Base-by-base conservation (phyloP, 2,888 invertebrate genomes). In the Noctua comes region DNA sequence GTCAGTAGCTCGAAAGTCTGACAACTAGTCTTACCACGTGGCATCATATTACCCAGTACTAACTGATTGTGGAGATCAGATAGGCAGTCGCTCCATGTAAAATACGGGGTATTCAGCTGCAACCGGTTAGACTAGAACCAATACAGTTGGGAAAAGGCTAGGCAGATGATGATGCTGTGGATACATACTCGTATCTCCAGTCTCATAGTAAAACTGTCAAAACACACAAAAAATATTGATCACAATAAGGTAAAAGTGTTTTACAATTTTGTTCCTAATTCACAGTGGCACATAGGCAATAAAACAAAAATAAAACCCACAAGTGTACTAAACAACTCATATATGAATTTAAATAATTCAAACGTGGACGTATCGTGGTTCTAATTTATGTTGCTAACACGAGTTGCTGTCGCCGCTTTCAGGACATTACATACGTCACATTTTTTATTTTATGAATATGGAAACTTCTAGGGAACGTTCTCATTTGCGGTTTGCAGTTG, bases 381-480 rank as follows among this genome's bases (percentile, higher is more conserved):
- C 46, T 71, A 85, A 80, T 80, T 57, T 77, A 83, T 68, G 82
- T 65, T 57, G 1, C 71, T 16, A 76, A 71, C 48, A 68, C 43
- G 11, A 27, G 46, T 70, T 27, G 18, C 68, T 21, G 81, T 80
- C 85, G 40, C 24, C 62, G 65, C 69, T n/a, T 54, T 40, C 76
- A 72, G 59, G 40, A 73, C 46, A 24, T 54, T 11, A 69, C 68
- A 54, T 72, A 51, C 40, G 31, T 83, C 59, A 80, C 43, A 36
- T 72, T 78, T 84, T 83, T 85, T 84, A 51, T 84, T 68, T 74
- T 72, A 74, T 80, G 85, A 80, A 84, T 83, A 69, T 75, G 68
- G 31, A 65, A 80, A 65, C 64, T 72, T 57, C 79, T 79, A 73
- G 1, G 36, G 51, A n/a, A 24, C 51, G 36, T 62, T 59, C 57